A percentile compares a stretch with the other conserved stretches of the same genome.
Evolutionary conservation across 2,888 invertebrate genomes (phyloP).

Genomic region (Clepsis dumicolana): DNA sequence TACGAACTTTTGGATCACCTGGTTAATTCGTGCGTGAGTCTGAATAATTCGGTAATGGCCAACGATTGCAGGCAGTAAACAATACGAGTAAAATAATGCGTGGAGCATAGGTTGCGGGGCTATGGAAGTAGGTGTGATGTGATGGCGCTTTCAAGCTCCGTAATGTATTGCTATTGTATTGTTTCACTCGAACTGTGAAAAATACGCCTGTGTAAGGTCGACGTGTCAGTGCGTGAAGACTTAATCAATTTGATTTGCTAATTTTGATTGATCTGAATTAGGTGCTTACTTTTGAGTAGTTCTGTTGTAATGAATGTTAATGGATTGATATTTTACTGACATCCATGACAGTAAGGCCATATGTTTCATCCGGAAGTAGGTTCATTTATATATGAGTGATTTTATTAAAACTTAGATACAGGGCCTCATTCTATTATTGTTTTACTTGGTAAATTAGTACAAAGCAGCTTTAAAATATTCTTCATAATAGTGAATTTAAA

Average conservation of each 20-base stretch:
- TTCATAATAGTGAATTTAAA: no score
- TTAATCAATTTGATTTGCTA: not conserved
- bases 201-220: not conserved
- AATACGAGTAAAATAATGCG: not conserved
- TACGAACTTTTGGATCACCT: no score
- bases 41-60: conserved; percentile 19
- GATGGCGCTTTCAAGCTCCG: not conserved
- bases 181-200: not conserved
- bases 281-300: not conserved
- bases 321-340: no score
- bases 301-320: not conserved
- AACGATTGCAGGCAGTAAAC: not conserved
- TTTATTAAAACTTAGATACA: no score
- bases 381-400: no score
- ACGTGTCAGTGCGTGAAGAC: not conserved
- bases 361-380: no score
- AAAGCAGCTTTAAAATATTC: no score
- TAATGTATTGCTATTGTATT: not conserved
- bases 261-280: not conserved
- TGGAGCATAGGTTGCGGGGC: not conserved
- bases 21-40: conserved; percentile 5
- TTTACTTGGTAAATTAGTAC: no score
- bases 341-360: no score
- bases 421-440: no score
- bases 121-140: not conserved